These are phyloP conservation scores for Limonius californicus DNA, from an alignment of 1,140 invertebrate species.

Conservation along the genomic window DNA sequence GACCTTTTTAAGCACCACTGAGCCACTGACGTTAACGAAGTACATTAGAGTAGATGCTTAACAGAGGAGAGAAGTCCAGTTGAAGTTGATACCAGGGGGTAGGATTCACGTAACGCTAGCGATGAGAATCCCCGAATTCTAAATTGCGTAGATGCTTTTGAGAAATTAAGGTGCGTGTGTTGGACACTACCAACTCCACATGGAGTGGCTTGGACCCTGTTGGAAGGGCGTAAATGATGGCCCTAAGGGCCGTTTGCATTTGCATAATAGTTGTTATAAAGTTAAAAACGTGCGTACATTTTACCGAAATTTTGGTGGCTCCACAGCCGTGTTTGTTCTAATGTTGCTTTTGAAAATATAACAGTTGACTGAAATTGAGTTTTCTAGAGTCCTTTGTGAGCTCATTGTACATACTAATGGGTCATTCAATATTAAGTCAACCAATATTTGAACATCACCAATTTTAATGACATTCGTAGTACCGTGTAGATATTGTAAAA, in stretches of 20 bases:
- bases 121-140: not conserved
- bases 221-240: not conserved
- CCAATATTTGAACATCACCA: too few relatives aligned
- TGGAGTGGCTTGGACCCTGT: not conserved
- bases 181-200: not conserved
- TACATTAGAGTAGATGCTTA: conserved; percentile 25
- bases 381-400: not conserved
- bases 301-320: not conserved
- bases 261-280: not conserved
- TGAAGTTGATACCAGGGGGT: not conserved
- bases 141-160: conserved; percentile 7
- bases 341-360: not conserved
- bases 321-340: not conserved
- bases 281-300: not conserved
- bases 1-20: conserved; percentile 25
- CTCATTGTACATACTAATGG: too few relatives aligned
- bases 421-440: too few relatives aligned
- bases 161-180: conserved; percentile 6
- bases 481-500: too few relatives aligned
- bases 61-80: conserved; percentile 3
- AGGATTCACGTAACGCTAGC: not conserved
- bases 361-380: not conserved
- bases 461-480: too few relatives aligned
- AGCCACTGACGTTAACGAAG: conserved; percentile 26
- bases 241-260: not conserved